phyloP scores from a whole-genome alignment of 2,797 vertebrate species.

The Sebastes jordani region DNA sequence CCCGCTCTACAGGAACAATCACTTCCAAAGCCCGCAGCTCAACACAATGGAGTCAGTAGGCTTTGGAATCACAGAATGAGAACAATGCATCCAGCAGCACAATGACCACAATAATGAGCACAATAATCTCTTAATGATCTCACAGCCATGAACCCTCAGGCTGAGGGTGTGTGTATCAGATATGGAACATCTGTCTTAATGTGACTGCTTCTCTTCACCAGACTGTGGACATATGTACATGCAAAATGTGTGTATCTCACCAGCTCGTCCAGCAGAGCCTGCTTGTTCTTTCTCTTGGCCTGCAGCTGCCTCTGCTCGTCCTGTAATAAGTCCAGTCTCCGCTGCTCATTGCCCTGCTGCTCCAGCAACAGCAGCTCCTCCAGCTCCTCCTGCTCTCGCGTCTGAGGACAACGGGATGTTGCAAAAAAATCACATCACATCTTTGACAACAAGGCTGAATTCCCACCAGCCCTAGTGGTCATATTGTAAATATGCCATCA shows the following conservation, averaged over 20 bases:
- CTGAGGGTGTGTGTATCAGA: conserved; percentile 30
- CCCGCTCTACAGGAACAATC: conserved; percentile 75
- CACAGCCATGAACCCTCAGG: conserved; percentile 59
- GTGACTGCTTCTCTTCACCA: not conserved
- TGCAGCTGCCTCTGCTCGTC: conserved; percentile 94
- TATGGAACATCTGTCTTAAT: conserved; percentile 31
- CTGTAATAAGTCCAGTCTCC: conserved; percentile 88
- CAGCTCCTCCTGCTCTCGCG: conserved; percentile 94
- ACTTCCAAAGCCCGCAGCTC: conserved; percentile 75
- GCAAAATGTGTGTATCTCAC: conserved; percentile 74
- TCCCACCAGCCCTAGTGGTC: not conserved
- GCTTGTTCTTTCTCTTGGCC: conserved; percentile 94
- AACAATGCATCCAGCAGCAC: conserved; percentile 71
- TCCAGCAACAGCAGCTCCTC: conserved; percentile 93
- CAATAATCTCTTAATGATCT: conserved; percentile 80
- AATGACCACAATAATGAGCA: too few relatives aligned
- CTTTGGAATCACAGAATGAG: conserved; percentile 77
- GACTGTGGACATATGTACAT: conserved; percentile 10
- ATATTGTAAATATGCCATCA: too few relatives aligned
- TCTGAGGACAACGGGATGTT: conserved; percentile 76
- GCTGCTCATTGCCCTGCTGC: conserved; percentile 89
- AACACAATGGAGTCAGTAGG: conserved; percentile 77
- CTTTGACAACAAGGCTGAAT: not conserved
- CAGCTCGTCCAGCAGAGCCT: conserved; percentile 95
- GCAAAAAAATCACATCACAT: not conserved